phyloP scores from a whole-genome alignment of 1,140 invertebrate genomes.

The Harlomillsia oculata region DNA sequence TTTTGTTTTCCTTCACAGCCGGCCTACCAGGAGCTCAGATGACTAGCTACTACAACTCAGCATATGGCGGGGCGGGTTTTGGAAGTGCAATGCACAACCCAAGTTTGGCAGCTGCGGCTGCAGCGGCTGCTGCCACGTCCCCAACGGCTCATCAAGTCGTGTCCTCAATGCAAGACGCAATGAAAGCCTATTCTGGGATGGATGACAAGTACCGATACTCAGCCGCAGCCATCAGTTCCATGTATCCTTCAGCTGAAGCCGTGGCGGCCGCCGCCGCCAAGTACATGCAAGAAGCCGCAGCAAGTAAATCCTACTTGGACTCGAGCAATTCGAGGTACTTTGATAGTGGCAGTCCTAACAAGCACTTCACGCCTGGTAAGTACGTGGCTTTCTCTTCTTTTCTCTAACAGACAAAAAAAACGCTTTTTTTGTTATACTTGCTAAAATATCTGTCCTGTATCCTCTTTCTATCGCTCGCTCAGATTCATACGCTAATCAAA shows the following conservation, averaged over 20 bases:
- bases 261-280: slow-evolving; percentile 33
- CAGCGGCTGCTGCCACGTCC: slow-evolving; percentile 24
- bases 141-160: slow-evolving; percentile 32
- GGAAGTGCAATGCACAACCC: slow-evolving; percentile 33
- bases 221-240: slow-evolving; percentile 27
- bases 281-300: slow-evolving; percentile 35
- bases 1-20: slow-evolving; percentile 23
- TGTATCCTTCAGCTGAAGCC: slow-evolving; percentile 32
- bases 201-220: slow-evolving; percentile 36
- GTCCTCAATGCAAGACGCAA: slow-evolving; percentile 35
- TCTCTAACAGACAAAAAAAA: no score
- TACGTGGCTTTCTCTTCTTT: slow-evolving; percentile 4
- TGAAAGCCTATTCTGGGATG: slow-evolving; percentile 35
- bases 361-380: slow-evolving; percentile 35
- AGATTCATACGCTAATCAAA: no score
- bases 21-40: slow-evolving; percentile 32
- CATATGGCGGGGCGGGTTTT: slow-evolving; percentile 29
- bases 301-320: slow-evolving; percentile 33
- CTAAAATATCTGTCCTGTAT: no score
- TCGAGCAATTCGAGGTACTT: slow-evolving; percentile 33
- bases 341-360: slow-evolving; percentile 32
- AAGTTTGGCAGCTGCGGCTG: slow-evolving; percentile 27
- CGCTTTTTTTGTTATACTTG: no score
- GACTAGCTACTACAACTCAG: slow-evolving; percentile 34
- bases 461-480: no score